Percentiles rank a stretch among this genome's conserved stretches.
phyloP scores from a whole-genome alignment of 2,113 vertebrate genomes.

The Eurypyga helias region DNA sequence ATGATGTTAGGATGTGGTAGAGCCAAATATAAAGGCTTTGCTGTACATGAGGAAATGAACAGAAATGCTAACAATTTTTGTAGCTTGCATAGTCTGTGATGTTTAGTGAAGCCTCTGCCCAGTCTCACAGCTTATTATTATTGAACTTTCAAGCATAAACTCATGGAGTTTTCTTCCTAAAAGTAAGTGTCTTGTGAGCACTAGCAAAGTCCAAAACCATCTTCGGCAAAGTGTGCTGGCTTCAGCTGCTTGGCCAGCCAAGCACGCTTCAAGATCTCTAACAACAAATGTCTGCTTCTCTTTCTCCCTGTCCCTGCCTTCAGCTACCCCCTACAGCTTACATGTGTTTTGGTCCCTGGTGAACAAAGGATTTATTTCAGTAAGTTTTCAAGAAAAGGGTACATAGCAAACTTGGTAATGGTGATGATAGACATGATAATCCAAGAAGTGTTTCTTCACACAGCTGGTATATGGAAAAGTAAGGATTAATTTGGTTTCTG shows the following conservation, averaged over 20 bases:
- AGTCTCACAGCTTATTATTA: neutral
- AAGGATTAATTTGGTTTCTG: neutral
- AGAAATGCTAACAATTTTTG: neutral
- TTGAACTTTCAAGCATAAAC: neutral
- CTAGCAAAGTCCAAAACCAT: neutral
- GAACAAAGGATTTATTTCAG: neutral
- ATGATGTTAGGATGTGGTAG: constrained; percentile 16
- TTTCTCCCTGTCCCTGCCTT: neutral
- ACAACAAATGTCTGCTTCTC: neutral
- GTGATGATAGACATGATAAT: neutral
- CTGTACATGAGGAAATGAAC: neutral
- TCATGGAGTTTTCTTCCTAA: neutral
- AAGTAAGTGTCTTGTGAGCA: neutral
- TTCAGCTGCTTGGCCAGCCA: neutral
- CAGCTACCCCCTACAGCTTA: neutral
- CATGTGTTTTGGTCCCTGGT: neutral
- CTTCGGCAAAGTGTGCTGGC: neutral
- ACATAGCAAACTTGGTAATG: neutral
- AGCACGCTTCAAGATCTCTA: neutral
- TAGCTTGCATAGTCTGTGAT: neutral
- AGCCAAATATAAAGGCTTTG: neutral
- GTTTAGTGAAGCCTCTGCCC: neutral
- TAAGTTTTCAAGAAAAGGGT: neutral
- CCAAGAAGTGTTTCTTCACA: neutral
- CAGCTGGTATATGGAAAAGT: neutral